phyloP scores from a whole-genome alignment of 1,140 invertebrate genomes.

The Drosophila tropicalis region DNA sequence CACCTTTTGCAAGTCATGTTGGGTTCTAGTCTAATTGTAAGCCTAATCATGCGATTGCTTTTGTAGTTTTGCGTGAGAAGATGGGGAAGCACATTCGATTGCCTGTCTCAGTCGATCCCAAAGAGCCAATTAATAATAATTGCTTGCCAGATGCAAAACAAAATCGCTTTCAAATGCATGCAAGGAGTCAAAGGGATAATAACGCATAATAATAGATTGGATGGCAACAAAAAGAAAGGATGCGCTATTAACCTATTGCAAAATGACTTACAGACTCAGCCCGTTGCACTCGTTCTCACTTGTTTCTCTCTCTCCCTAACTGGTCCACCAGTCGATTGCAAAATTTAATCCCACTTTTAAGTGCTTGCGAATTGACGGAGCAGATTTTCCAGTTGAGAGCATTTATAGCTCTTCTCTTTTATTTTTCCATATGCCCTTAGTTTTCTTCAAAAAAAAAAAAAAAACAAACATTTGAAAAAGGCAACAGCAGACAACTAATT shows the following conservation, averaged over 20 bases:
- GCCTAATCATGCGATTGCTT: too few relatives aligned
- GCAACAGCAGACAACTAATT: too few relatives aligned
- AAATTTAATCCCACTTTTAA: conserved; percentile 9
- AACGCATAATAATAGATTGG: conserved; percentile 39
- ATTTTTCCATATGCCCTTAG: background rate
- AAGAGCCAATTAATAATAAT: conserved; percentile 80
- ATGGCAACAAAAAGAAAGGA: conserved; percentile 9
- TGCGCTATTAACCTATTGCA: conserved; percentile 52
- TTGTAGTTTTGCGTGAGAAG: too few relatives aligned
- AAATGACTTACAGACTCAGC: conserved; percentile 26
- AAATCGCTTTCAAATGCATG: conserved; percentile 24
- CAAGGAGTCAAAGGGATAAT: conserved; percentile 2
- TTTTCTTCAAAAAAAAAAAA: background rate
- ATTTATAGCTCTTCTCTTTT: background rate
- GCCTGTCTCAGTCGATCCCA: conserved; percentile 40
- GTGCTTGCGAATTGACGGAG: conserved; percentile 45
- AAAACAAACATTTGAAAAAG: too few relatives aligned
- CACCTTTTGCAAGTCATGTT: too few relatives aligned
- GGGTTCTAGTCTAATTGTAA: too few relatives aligned
- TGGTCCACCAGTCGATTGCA: background rate
- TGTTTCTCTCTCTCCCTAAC: background rate
- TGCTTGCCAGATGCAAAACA: conserved; percentile 77
- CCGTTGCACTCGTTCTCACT: background rate
- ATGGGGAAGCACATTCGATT: conserved; percentile 34
- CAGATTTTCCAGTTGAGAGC: conserved; percentile 65